A percentile compares a stretch with the other conserved stretches of the same genome.
Conservation (phyloP, 1,140 invertebrate genomes). For the Tetranychus cinnabarinus region DNA sequence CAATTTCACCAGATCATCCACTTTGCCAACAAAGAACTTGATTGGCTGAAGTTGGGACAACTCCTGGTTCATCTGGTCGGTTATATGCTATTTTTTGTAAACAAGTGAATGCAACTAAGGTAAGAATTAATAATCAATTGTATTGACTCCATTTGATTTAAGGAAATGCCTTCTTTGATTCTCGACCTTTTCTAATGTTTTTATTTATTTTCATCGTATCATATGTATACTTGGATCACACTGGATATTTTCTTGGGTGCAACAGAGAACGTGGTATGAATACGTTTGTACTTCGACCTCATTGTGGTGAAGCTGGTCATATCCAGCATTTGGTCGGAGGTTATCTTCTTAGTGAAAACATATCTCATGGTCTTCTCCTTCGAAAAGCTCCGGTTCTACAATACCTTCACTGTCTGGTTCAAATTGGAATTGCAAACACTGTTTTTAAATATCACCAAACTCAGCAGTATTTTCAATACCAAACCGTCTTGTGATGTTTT, state of each 20-base stretch:
- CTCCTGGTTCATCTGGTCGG: no score
- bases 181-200: no score
- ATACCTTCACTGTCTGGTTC: conserved; percentile 90
- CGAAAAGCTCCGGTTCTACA: conserved; percentile 93
- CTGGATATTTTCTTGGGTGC: conserved; percentile 5
- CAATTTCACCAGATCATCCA: no score
- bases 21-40: no score
- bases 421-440: conserved; percentile 96
- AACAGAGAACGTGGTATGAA: conserved; percentile 65
- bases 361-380: conserved; percentile 83
- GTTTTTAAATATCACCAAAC: conserved; percentile 98
- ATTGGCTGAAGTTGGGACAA: no score
- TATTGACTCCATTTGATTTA: no score
- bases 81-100: no score
- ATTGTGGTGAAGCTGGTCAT: conserved; percentile 94
- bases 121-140: no score
- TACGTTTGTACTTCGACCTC: conserved; percentile 83
- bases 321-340: conserved; percentile 87
- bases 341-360: conserved; percentile 95
- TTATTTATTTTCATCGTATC: no score
- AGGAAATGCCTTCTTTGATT: no score
- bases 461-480: conserved; percentile 63
- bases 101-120: no score
- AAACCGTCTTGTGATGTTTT: conserved; percentile 18
- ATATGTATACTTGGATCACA: no score